Evolutionary conservation across 2,797 vertebrate genomes (phyloP).

Genomic region (Miichthys miiuy): DNA sequence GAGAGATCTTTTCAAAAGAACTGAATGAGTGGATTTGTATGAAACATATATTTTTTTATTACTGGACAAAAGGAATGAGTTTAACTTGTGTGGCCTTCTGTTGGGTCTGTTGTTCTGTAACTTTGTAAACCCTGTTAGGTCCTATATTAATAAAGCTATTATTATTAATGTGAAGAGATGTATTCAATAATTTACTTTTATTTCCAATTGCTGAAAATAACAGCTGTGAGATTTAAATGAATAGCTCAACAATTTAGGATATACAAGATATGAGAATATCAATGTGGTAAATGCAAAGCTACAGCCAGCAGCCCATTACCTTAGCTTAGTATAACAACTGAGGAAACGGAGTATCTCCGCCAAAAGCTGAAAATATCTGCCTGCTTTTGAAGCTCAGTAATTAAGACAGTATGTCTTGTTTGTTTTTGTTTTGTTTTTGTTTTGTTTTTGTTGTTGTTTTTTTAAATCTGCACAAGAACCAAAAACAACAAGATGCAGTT

Average conservation of each 20-base stretch:
- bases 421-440: background rate
- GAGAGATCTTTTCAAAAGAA: slow-evolving; percentile 23
- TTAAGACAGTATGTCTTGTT: background rate
- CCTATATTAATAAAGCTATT: too few relatives aligned
- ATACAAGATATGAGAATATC: background rate
- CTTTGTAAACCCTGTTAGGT: too few relatives aligned
- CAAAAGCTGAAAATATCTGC: background rate
- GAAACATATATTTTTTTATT: background rate
- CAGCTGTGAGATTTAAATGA: background rate
- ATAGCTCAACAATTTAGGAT: background rate
- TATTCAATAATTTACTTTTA: too few relatives aligned
- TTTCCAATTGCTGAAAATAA: background rate
- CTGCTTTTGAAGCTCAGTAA: background rate
- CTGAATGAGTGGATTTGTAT: background rate
- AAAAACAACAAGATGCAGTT: background rate
- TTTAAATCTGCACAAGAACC: too few relatives aligned
- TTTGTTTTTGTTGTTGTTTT: too few relatives aligned
- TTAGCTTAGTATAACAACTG: background rate
- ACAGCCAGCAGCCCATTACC: background rate
- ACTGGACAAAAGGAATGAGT: too few relatives aligned
- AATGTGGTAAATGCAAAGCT: background rate
- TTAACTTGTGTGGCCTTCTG: too few relatives aligned
- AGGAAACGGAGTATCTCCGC: background rate
- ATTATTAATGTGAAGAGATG: background rate
- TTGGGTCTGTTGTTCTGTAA: too few relatives aligned